Base-by-base conservation (phyloP, 2,797 vertebrate genomes). In the Eulemur mongoz region DNA sequence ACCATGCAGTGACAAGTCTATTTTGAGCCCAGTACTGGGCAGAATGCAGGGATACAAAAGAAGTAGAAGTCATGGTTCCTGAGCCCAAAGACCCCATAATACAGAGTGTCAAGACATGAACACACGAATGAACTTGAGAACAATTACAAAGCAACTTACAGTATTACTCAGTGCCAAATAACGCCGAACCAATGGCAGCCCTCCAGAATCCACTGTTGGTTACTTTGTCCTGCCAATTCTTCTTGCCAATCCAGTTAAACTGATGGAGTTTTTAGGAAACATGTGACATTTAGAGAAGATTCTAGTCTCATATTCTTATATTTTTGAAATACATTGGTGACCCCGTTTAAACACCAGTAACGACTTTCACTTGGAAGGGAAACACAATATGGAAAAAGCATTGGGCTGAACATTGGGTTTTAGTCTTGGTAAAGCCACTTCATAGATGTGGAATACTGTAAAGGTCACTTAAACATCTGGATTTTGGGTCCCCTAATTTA, bases 161-260 rank as follows among this genome's bases (percentile, higher is more conserved):
- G 30, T 63, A n/a, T 63, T 84, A 35, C 20, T 84, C 84, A 48
- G 30, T 38, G 54, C 50, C 93, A 84, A 84, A 69, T 81, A 88
- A 23, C 1, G 0, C 11, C 35, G 70, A 32, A 17, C 2, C 40
- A 45, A 57, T 12, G 91, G 76, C 35, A 54, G 48, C 9, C 52
- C 70, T 96, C 88, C 84, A 96, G 79, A 78, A 54, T 23, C 14
- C 8, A 38, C 65, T 8, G 0, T 17, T 61, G 67, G 48, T 48
- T 54, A 72, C n/a, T 85, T 54, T 4, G 3, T 50, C 63, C 3
- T 61, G 38, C 80, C 76, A 85, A 12, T 50, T n/a, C 20, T 78
- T 78, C 76, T 63, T 78, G 86, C 70, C 94, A 96, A 61, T 91
- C 80, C 15, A 43, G 61, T 73, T 83, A 65, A 92, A 78, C 45